These are phyloP conservation scores for Metallyticus violacea DNA, from an alignment of 2,888 invertebrate species.

Conservation along the genomic window DNA sequence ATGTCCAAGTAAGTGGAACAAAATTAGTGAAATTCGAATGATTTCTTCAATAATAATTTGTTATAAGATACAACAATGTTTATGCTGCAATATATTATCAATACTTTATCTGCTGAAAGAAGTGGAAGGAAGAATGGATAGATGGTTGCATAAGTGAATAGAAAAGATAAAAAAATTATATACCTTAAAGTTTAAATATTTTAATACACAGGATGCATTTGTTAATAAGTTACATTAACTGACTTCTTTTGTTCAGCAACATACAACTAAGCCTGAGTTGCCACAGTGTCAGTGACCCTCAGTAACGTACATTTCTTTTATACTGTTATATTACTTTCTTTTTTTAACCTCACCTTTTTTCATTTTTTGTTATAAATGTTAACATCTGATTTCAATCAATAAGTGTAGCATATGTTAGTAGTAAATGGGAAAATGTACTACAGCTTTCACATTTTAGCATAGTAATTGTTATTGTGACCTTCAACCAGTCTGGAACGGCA, in stretches of 20 bases:
- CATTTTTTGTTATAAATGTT: not conserved
- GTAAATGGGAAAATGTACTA: not conserved
- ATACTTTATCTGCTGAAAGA: not conserved
- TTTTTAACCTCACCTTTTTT: not conserved
- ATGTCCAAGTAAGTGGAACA: too few relatives aligned
- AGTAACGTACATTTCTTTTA: not conserved
- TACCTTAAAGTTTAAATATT: not conserved
- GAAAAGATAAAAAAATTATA: not conserved
- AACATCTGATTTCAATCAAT: not conserved
- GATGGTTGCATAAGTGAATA: not conserved
- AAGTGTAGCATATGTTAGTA: not conserved
- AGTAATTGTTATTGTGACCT: not conserved
- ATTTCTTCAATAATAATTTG: too few relatives aligned
- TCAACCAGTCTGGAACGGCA: not conserved
- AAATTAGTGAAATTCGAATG: too few relatives aligned
- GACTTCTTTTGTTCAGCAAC: not conserved
- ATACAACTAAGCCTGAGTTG: not conserved
- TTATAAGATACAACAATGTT: too few relatives aligned
- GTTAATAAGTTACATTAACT: conserved; percentile 15
- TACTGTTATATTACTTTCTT: not conserved
- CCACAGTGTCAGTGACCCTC: not conserved
- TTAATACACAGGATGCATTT: conserved; percentile 9
- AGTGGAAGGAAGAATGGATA: not conserved
- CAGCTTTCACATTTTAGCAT: not conserved
- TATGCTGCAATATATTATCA: not conserved